phyloP scores from a whole-genome alignment of 2,797 vertebrate species.

The Geotrypetes seraphini region DNA sequence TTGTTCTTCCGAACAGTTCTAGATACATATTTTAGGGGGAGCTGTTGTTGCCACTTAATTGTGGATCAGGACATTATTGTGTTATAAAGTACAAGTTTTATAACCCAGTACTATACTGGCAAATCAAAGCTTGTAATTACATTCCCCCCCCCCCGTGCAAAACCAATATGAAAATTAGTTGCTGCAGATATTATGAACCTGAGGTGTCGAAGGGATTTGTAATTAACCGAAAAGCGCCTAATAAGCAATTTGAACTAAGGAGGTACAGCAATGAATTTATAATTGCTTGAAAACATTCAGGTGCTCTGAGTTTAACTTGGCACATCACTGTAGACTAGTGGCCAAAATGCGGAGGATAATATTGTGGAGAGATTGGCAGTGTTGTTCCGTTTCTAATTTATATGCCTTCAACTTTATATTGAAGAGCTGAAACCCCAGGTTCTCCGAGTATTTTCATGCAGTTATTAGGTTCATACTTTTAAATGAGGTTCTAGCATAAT shows the following conservation, averaged over 20 bases:
- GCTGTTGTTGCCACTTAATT: constrained; percentile 12
- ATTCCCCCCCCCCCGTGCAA: constrained; percentile 27
- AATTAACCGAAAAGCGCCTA: constrained; percentile 18
- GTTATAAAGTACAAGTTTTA: constrained; percentile 9
- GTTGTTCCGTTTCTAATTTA: background rate
- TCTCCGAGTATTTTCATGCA: background rate
- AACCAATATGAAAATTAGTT: constrained; percentile 14
- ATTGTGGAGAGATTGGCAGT: background rate
- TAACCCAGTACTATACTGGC: no score
- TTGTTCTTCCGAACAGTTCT: no score
- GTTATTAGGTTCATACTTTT: no score
- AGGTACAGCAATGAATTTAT: constrained; percentile 19
- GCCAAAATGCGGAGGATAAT: background rate
- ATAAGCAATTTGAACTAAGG: constrained; percentile 4
- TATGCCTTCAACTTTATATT: background rate
- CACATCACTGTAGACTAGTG: background rate
- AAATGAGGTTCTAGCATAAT: no score
- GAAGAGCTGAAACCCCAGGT: background rate
- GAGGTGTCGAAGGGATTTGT: constrained; percentile 12
- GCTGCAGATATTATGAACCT: constrained; percentile 17
- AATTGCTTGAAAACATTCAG: constrained; percentile 11
- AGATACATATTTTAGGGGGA: no score
- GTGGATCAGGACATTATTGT: constrained; percentile 15
- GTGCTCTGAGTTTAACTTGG: constrained; percentile 1
- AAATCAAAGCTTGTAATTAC: constrained; percentile 14